A percentile compares a stretch with the other conserved stretches of the same genome.
phyloP scores from a whole-genome alignment of 2,113 vertebrate species.

The Jacana jacana region DNA sequence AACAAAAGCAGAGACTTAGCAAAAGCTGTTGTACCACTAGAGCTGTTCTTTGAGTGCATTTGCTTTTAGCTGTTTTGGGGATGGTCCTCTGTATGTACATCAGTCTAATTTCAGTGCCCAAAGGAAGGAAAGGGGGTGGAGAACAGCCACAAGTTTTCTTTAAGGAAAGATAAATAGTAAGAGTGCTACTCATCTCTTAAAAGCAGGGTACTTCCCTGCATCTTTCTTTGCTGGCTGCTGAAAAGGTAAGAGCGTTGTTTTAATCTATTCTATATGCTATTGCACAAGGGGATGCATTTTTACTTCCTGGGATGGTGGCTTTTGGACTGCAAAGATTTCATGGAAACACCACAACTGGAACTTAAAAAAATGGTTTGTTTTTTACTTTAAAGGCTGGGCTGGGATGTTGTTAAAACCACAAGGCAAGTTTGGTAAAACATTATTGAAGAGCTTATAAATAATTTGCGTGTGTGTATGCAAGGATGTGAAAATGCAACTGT shows the following conservation, averaged over 20 bases:
- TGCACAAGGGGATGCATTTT: neutral
- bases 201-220: neutral
- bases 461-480: neutral
- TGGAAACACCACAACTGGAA: neutral
- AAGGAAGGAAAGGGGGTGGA: constrained; percentile 63
- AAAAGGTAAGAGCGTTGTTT: constrained; percentile 43
- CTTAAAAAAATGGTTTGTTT: neutral
- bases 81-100: neutral
- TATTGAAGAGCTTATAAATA: neutral
- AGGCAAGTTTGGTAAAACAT: neutral
- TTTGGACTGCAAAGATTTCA: neutral
- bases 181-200: neutral
- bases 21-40: neutral
- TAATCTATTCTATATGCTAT: neutral
- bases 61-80: neutral
- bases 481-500: neutral
- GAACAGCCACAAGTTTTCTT: neutral
- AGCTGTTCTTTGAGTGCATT: neutral
- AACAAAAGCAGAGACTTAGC: neutral
- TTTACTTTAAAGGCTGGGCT: neutral
- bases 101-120: neutral
- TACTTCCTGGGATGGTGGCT: neutral
- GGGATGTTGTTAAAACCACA: neutral
- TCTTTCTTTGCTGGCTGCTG: neutral
- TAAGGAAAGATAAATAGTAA: neutral